Evolutionary conservation across 2,113 vertebrate species (phyloP), one percentile per base, ranked within the genome.

Genomic region (Mobula hypostoma): DNA sequence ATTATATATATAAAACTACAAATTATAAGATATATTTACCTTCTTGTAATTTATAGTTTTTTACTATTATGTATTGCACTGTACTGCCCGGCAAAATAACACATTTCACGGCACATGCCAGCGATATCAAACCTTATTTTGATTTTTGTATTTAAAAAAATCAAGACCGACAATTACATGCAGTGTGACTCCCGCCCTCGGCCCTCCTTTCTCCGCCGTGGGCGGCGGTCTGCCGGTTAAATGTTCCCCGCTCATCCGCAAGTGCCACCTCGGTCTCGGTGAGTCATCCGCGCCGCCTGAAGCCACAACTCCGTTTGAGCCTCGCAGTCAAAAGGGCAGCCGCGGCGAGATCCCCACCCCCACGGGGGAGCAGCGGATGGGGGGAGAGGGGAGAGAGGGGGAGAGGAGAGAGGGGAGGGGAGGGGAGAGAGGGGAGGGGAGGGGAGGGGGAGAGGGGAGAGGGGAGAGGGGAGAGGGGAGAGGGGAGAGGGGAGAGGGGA

Each of bases 301-400:
- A 92, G 95, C 95, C 87, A 85, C 74, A 94, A 61, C 68, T 94
- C 74, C 82, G 94, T 94, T 61, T 94, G 91, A 94, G 68, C 94
- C 94, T 88, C 32, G 77, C 61, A 29, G 61, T 36, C 9, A 70
- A 66, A 82, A 80, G 48, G 77, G 95, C 95, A 95, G 94, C 94
- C 61, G 77, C 95, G 95, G 94, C 95, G 95, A 96, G 94, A 94
- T 95, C 94, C 94, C 77, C 95, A 2, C 94, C 70, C 94, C 94
- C 94, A 88, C 94, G 48, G 48, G 48, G 48, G 0, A 48, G 29
- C 29, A 1, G 27, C 85, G 32, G 17, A 90, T 36, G 36, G 36
- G 36, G 36, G 36, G 36, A n/a, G n/a, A n/a, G 66, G 66, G 63
- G 58, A 58, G 85, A 61, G 32, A 88, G 36, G 36, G 36, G 36